Evolutionary conservation across 2,113 vertebrate species (phyloP).

Genomic region (Tinamus guttatus): DNA sequence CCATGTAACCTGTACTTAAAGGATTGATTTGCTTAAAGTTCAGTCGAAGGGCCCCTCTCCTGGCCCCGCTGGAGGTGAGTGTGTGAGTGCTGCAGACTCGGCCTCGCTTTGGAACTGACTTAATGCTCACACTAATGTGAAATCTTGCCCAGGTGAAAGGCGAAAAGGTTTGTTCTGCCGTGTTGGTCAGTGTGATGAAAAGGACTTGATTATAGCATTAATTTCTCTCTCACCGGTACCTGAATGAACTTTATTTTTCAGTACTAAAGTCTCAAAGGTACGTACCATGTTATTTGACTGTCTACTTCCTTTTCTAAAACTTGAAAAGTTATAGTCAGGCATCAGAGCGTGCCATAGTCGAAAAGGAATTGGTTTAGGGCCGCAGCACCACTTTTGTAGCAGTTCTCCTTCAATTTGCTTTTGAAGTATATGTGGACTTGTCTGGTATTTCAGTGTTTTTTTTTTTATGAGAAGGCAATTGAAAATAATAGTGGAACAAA

Average conservation of each 20-base stretch:
- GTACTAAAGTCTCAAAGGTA: neutral
- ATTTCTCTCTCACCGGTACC: neutral
- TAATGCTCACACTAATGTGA: rapidly evolving
- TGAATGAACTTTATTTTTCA: neutral
- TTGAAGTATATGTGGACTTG: neutral
- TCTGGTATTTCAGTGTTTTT: neutral
- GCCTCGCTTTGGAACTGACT: neutral
- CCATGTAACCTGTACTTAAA: neutral
- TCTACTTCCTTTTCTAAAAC: neutral
- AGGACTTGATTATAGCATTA: neutral
- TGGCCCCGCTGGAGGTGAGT: neutral
- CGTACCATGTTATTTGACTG: neutral
- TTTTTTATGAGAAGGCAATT: neutral
- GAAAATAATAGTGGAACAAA: neutral
- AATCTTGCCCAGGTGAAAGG: neutral
- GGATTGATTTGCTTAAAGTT: neutral
- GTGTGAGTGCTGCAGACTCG: neutral
- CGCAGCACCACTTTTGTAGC: neutral
- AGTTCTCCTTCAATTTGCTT: neutral
- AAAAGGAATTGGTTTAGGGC: neutral
- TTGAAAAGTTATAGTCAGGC: neutral
- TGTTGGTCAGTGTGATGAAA: neutral
- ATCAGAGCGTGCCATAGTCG: neutral
- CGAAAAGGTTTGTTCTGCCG: neutral
- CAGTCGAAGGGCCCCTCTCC: neutral